Conservation (phyloP, 2,113 vertebrate genomes). For the Rhombomys opimus region DNA sequence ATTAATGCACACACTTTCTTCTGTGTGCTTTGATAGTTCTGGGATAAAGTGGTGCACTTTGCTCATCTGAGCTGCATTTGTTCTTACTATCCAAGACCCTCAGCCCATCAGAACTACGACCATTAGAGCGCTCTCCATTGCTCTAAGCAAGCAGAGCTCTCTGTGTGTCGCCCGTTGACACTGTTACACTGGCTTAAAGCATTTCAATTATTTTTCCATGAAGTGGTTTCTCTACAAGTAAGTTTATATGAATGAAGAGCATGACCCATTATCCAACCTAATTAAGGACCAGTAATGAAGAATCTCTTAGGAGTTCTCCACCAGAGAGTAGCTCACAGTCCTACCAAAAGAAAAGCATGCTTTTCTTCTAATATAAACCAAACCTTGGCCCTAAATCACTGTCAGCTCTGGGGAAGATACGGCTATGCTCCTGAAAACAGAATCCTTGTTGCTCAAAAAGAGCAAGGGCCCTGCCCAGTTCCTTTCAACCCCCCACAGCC, state of each 20-base stretch:
- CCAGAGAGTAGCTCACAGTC: not conserved
- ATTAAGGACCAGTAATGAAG: conserved; percentile 52
- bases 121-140: not conserved
- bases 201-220: conserved; percentile 56
- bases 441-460: not conserved
- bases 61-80: conserved; percentile 55
- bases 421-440: not conserved
- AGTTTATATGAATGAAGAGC: conserved; percentile 53
- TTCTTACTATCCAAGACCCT: conserved; percentile 38
- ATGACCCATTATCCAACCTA: not conserved
- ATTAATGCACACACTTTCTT: conserved; percentile 43
- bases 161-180: not conserved
- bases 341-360: not conserved
- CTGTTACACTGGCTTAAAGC: conserved; percentile 3
- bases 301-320: not conserved
- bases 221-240: conserved; percentile 50
- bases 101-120: not conserved
- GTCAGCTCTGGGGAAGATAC: not conserved
- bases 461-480: not conserved
- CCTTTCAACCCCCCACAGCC: not conserved
- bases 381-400: not conserved
- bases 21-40: conserved; percentile 54
- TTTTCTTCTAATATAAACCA: not conserved
- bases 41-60: conserved; percentile 47
- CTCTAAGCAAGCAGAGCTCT: not conserved